phyloP scores from a whole-genome alignment of 2,797 vertebrate species.

The Eidolon dupreanum region DNA sequence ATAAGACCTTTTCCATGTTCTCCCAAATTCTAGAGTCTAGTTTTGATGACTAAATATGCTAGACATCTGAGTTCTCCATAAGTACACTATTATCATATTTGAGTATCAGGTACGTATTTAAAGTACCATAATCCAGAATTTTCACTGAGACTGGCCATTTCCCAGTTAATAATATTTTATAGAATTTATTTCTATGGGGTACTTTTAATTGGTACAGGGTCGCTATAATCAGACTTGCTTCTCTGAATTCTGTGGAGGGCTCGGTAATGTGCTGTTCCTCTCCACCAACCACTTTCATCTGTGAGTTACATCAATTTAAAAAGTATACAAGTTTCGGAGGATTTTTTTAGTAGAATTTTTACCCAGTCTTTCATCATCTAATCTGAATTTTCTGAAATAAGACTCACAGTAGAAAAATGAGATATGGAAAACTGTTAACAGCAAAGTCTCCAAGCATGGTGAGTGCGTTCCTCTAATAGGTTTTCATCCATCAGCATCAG shows the following conservation, averaged over 20 bases:
- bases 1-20: not conserved
- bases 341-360: conserved; percentile 50
- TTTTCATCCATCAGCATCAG: conserved; percentile 80
- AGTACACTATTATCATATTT: not conserved
- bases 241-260: not conserved
- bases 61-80: not conserved
- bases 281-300: not conserved
- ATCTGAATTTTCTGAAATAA: conserved; percentile 79
- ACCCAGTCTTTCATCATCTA: conserved; percentile 74
- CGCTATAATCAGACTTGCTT: not conserved
- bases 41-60: not conserved
- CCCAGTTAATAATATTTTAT: not conserved
- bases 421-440: conserved; percentile 78
- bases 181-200: not conserved
- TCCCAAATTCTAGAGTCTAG: not conserved
- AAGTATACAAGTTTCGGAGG: conserved; percentile 33
- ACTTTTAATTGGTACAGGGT: not conserved
- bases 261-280: not conserved
- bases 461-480: conserved; percentile 79
- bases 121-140: conserved; percentile 1
- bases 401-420: conserved; percentile 82
- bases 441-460: conserved; percentile 78
- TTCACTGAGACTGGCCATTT: not conserved
- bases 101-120: not conserved
- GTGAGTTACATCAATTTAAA: conserved; percentile 53